Evolutionary conservation across 2,797 vertebrate genomes (phyloP), one percentile per base, ranked within the genome.

Genomic region (Crenuchus spilurus): DNA sequence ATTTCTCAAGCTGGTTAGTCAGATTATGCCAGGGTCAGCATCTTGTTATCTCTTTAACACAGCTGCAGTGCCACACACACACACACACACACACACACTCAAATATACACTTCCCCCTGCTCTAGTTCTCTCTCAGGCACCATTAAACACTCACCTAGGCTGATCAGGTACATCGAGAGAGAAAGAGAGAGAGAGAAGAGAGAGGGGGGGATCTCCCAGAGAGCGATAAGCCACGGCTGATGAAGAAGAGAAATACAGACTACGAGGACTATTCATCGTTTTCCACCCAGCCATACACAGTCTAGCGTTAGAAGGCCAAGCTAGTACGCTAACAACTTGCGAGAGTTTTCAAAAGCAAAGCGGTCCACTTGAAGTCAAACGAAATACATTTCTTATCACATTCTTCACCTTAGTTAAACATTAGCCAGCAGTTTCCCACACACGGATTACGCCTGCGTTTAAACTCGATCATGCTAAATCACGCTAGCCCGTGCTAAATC

Each of bases 11-110:
- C 10, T 5, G n/a, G 54, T 69, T 10, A 30, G 46, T 51, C 16
- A 8, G 28, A 5, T 48, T n/a, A 18, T 55, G 75, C 35, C 18
- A 31, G 16, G 70, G 66, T 77, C 75, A 75, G 75, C 67, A 68
- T 67, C 55, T 55, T 42, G 75, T 74, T 75, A 77, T 81, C 79
- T 16, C 58, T 46, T 75, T 68, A 74, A 64, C 61, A 35, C 79
- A 81, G 62, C 57, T 75, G 72, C 57, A 46, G 74, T 22, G 41
- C 28, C 9, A 20, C 7, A 20, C 31, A 54, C 39, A 20, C 48
- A 58, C 49, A 64, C 33, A 31, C 44, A 24, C 65, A 52, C 57
- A 61, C 54, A 70, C 44, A 54, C 55, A 42, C 49, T n/a, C 70
- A 52, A 37, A 28, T 48, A 41, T 54, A 63, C 37, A 48, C 54